Percentiles rank a stretch among this genome's conserved stretches.
Evolutionary conservation across 2,888 invertebrate genomes (phyloP).

Genomic region (Drosophila testacea): DNA sequence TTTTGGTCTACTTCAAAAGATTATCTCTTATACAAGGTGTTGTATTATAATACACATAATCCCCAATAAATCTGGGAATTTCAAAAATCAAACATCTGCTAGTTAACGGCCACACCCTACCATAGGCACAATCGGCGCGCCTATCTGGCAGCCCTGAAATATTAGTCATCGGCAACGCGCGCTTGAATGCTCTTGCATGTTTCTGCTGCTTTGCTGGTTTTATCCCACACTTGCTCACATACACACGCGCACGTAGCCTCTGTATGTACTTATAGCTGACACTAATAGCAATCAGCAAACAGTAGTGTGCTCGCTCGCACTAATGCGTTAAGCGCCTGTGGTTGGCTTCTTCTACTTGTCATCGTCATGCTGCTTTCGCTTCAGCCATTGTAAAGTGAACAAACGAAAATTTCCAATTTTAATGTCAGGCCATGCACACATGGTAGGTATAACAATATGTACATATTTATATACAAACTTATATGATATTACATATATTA

Average conservation of each 20-base stretch:
- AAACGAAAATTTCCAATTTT: constrained; percentile 62
- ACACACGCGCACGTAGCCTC: constrained; percentile 11
- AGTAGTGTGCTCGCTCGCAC: constrained; percentile 48
- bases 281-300: constrained; percentile 47
- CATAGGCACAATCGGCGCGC: constrained; percentile 20
- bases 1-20: not conserved
- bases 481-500: constrained; percentile 16
- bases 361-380: constrained; percentile 54
- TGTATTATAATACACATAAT: not conserved
- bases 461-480: constrained; percentile 23
- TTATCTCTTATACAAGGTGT: not conserved
- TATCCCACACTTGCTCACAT: constrained; percentile 47
- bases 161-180: constrained; percentile 60
- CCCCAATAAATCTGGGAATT: not conserved
- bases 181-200: constrained; percentile 53
- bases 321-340: constrained; percentile 13
- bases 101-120: constrained; percentile 53
- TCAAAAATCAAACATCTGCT: constrained; percentile 32
- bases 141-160: constrained; percentile 58
- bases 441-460: constrained; percentile 37
- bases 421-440: constrained; percentile 55
- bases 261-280: constrained; percentile 54
- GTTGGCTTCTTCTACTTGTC: constrained; percentile 37
- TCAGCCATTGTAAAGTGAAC: constrained; percentile 52
- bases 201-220: constrained; percentile 55